Evolutionary conservation across 2,797 vertebrate species (phyloP).

Genomic region (Sebastes alutus): DNA sequence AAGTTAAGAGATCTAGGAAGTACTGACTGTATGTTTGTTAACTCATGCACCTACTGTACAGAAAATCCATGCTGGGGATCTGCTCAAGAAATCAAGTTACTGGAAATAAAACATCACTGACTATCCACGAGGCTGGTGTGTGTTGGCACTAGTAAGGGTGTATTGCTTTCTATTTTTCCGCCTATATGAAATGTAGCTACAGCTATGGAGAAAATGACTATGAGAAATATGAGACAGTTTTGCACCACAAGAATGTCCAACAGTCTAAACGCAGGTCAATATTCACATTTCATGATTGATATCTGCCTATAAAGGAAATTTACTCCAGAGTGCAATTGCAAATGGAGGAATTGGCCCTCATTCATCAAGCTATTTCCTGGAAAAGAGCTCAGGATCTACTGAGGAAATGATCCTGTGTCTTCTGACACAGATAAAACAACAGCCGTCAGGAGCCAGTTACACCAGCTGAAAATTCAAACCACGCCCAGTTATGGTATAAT

Average conservation of each 20-base stretch:
- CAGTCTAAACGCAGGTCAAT: conserved; percentile 35
- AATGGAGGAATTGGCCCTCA: background rate
- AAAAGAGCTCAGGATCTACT: background rate
- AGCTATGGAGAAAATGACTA: conserved; percentile 1
- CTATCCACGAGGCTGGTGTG: conserved; percentile 34
- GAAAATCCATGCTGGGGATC: conserved; percentile 54
- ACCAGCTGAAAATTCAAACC: background rate
- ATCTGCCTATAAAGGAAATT: background rate
- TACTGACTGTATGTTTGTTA: conserved; percentile 14
- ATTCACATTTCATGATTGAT: conserved; percentile 23
- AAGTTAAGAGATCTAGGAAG: conserved; percentile 11
- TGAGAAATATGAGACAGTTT: conserved; percentile 4
- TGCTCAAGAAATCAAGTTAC: conserved; percentile 8
- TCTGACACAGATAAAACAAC: background rate
- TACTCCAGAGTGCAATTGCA: conserved; percentile 7
- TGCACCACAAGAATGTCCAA: conserved; percentile 33
- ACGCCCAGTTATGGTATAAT: background rate
- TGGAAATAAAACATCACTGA: conserved; percentile 23
- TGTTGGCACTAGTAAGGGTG: conserved; percentile 33
- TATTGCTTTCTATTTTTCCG: conserved; percentile 9
- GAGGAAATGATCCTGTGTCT: background rate
- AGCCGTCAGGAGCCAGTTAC: background rate
- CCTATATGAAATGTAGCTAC: conserved; percentile 13
- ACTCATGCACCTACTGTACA: conserved; percentile 55
- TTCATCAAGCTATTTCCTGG: conserved; percentile 8